phyloP scores from a whole-genome alignment of 2,113 vertebrate genomes.

The Dissostichus mawsoni region DNA sequence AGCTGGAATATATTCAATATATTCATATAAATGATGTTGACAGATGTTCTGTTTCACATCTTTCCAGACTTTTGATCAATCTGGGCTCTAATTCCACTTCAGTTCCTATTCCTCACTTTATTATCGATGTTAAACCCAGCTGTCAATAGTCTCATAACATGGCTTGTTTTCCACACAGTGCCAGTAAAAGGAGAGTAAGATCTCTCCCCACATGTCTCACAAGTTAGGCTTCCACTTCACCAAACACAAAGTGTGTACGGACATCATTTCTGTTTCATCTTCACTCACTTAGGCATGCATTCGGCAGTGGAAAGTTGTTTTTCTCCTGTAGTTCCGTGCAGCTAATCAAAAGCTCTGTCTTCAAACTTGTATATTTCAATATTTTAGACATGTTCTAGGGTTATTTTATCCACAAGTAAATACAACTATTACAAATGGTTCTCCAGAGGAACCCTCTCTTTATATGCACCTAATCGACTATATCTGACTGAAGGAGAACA shows the following conservation, averaged over 20 bases:
- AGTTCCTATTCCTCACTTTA: neutral
- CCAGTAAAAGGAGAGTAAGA: neutral
- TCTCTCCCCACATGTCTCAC: neutral
- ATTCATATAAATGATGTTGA: conserved; percentile 23
- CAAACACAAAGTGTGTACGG: neutral
- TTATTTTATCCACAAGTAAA: too few species aligned
- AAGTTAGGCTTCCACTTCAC: neutral
- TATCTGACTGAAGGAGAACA: too few species aligned
- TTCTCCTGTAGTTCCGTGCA: too few species aligned
- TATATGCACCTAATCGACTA: too few species aligned
- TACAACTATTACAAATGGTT: neutral
- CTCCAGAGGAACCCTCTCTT: too few species aligned
- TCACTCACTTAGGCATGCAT: too few species aligned
- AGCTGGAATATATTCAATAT: neutral
- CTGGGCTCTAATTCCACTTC: neutral
- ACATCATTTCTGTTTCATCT: too few species aligned
- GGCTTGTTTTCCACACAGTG: neutral
- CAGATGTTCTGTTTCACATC: conserved; percentile 27
- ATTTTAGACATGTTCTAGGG: too few species aligned
- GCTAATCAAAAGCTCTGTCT: too few species aligned
- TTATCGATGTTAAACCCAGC: neutral
- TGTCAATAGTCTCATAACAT: neutral
- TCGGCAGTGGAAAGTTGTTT: too few species aligned
- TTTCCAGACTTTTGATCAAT: neutral
- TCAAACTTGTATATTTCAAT: too few species aligned